Base-by-base conservation (phyloP, 2,797 vertebrate genomes). In the Chaenodraco wilsoni region DNA sequence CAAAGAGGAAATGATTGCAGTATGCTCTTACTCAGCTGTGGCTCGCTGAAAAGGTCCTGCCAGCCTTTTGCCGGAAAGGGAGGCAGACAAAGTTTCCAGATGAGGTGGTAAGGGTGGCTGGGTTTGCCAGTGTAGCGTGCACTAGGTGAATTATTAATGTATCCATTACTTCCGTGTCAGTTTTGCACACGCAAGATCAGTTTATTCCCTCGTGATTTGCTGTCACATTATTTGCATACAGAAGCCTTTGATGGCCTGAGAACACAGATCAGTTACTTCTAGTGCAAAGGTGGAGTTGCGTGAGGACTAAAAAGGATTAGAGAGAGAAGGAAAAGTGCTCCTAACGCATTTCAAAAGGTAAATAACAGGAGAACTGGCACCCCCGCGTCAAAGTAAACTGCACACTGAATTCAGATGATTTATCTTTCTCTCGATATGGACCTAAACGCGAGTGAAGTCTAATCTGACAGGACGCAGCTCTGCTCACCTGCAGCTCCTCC, bases 71-170 rank as follows among this genome's bases (percentile, higher is more conserved):
- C 65, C 7, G 19, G 45, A 62, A 65, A 61, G 3, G 14, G 44
- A 63, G 15, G 3, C 4, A 55, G 49, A 50, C 41, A 17, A 64
- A 65, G 46, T 79, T 85, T 83, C n/a, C 64, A 54, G 60, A 85
- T 27, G 65, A 75, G 50, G 40, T 52, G n/a, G 9, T 57, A 7
- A 27, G 33, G 52, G 62, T 78, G 75, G 52, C 58, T 76, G 0
- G 9, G 21, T 84, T 69, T 76, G 74, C 65, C 58, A 62, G 61
- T 3, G 6, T 64, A 63, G 74, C 49, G 59, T 59, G 66, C 55
- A 70, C 68, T 56, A 75, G 69, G 68, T 90, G 69, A 86, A 88
- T 87, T 79, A 88, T 90, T 89, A 48, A 87, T 81, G 43, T 52
- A 12, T 70, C 65, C 4, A 43, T 78, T 85, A 55, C 84, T 71